Conservation (phyloP, 2,797 vertebrate species). For the Centroberyx gerrardi region DNA sequence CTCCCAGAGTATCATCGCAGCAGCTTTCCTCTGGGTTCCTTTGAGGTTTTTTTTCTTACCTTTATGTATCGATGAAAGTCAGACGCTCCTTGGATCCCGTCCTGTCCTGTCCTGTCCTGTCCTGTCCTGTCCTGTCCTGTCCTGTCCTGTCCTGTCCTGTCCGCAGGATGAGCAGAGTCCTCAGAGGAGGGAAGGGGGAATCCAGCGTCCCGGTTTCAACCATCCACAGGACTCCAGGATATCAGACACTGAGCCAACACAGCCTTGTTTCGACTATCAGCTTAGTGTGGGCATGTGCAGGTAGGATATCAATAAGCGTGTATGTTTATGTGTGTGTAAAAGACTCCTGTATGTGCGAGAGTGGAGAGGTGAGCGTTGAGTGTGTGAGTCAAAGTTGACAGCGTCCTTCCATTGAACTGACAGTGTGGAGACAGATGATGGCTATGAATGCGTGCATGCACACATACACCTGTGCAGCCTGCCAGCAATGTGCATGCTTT, state of each 20-base stretch:
- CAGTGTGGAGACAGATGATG: not conserved
- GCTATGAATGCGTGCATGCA: not conserved
- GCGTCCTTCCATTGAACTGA: not conserved
- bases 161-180: conserved; percentile 5
- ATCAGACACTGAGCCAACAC: conserved; percentile 5
- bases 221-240: conserved; percentile 30
- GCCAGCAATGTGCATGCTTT: conserved; percentile 11
- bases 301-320: not conserved
- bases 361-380: not conserved
- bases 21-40: not conserved
- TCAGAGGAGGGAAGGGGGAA: conserved; percentile 2
- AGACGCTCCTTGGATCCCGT: not conserved
- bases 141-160: conserved; percentile 15
- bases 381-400: conserved; percentile 5
- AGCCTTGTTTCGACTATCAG: not conserved
- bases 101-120: conserved; percentile 22
- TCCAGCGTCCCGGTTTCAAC: conserved; percentile 32
- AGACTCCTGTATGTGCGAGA: not conserved
- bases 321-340: not conserved
- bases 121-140: conserved; percentile 16
- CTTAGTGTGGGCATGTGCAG: conserved; percentile 30
- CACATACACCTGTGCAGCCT: conserved; percentile 43
- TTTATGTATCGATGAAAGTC: not conserved
- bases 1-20: not conserved
- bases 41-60: conserved; percentile 44